phyloP scores from a whole-genome alignment of 1,140 invertebrate species.

The Sminthurinus signatus region DNA sequence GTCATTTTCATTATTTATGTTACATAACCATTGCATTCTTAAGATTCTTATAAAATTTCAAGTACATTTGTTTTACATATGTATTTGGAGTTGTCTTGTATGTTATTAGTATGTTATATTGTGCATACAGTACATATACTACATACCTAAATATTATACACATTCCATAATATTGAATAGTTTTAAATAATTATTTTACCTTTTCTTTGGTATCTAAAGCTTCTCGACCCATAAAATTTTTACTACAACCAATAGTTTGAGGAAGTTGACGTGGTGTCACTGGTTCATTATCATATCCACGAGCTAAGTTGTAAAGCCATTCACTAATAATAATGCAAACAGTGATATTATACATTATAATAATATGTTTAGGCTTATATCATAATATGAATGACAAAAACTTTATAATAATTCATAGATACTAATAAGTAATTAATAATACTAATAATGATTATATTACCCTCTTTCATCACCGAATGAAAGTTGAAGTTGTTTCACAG shows the following conservation, averaged over 20 bases:
- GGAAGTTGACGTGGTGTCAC: slow-evolving; percentile 73
- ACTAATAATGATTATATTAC: slow-evolving; percentile 45
- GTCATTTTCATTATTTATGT: too few species aligned
- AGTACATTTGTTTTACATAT: background rate
- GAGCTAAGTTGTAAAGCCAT: slow-evolving; percentile 80
- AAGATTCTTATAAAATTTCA: slow-evolving; percentile 7
- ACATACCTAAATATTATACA: background rate
- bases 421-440: too few species aligned
- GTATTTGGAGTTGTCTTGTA: background rate
- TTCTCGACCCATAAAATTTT: slow-evolving; percentile 80
- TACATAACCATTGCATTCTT: too few species aligned
- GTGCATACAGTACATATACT: background rate
- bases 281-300: slow-evolving; percentile 79
- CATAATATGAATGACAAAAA: too few species aligned
- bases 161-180: background rate
- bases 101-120: background rate
- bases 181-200: slow-evolving; percentile 46
- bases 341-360: too few species aligned
- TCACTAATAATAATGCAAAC: slow-evolving; percentile 48
- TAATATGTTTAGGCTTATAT: too few species aligned
- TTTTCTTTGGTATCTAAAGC: slow-evolving; percentile 64
- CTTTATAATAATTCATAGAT: too few species aligned
- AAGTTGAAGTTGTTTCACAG: slow-evolving; percentile 59
- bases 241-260: slow-evolving; percentile 93
- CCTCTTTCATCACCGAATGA: slow-evolving; percentile 78